A percentile compares a stretch with the other conserved stretches of the same genome.
phyloP scores from a whole-genome alignment of 2,888 invertebrate genomes.

The Erebia palarica region DNA sequence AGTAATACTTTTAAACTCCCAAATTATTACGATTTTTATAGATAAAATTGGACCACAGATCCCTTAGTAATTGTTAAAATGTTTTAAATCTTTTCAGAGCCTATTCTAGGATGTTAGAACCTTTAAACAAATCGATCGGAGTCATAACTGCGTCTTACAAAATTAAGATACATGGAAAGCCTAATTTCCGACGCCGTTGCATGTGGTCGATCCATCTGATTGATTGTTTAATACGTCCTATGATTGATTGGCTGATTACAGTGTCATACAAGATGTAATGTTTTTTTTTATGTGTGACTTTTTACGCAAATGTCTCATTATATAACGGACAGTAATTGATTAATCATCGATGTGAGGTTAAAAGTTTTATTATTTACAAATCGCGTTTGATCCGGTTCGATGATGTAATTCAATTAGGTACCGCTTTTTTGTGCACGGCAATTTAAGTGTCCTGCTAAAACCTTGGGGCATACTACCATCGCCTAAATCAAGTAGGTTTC shows the following conservation, averaged over 20 bases:
- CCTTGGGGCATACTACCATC: too few species aligned
- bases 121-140: too few species aligned
- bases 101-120: too few species aligned
- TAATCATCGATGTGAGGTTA: constrained; percentile 18
- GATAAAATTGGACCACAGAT: too few species aligned
- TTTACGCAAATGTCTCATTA: constrained; percentile 32
- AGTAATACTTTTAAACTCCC: too few species aligned
- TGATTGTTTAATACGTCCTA: constrained; percentile 53
- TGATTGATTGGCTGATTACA: constrained; percentile 40
- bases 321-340: constrained; percentile 31
- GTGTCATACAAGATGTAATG: constrained; percentile 33
- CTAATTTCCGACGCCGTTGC: constrained; percentile 11
- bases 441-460: neutral
- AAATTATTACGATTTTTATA: too few species aligned
- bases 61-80: too few species aligned
- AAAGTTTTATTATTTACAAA: constrained; percentile 9
- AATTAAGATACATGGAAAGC: neutral
- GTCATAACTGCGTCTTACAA: neutral
- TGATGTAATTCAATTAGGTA: constrained; percentile 18
- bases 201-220: constrained; percentile 49
- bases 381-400: constrained; percentile 5
- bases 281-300: constrained; percentile 31
- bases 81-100: too few species aligned
- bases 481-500: too few species aligned
- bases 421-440: neutral